A percentile compares a stretch with the other conserved stretches of the same genome.
Conservation (phyloP, 2,888 invertebrate species). For the Sphaerophoria rueppellii region DNA sequence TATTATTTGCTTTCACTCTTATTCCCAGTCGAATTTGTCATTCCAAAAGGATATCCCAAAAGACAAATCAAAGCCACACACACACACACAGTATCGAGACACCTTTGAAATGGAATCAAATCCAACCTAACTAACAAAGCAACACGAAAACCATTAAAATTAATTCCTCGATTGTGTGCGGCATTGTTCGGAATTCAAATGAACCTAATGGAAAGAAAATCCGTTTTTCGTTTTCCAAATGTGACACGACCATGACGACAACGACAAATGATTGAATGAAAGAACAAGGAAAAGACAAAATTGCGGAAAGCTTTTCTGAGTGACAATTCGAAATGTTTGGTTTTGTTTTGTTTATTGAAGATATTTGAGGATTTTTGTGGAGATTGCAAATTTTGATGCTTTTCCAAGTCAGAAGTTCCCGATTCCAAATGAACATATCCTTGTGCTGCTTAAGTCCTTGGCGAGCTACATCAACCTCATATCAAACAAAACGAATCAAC, state of each 20-base stretch:
- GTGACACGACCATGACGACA: not conserved
- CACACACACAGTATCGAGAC: not conserved
- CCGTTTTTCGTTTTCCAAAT: not conserved
- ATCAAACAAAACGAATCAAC: conserved; percentile 14
- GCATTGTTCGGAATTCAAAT: conserved; percentile 31
- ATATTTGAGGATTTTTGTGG: no score
- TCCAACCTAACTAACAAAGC: conserved; percentile 24
- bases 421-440: conserved; percentile 9
- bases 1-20: no score
- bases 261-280: not conserved
- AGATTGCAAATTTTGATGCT: no score
- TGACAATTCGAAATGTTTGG: no score
- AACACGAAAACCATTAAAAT: conserved; percentile 38
- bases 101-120: not conserved
- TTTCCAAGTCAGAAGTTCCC: not conserved
- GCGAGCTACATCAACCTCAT: conserved; percentile 29
- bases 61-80: not conserved
- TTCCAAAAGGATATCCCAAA: not conserved
- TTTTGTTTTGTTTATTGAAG: no score
- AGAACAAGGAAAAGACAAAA: not conserved
- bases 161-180: conserved; percentile 35
- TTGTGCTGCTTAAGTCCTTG: not conserved
- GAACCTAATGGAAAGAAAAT: conserved; percentile 30
- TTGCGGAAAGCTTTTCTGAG: no score
- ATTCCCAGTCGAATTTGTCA: no score